Conservation (phyloP, 1,140 invertebrate species). For the Lucilia cuprina region DNA sequence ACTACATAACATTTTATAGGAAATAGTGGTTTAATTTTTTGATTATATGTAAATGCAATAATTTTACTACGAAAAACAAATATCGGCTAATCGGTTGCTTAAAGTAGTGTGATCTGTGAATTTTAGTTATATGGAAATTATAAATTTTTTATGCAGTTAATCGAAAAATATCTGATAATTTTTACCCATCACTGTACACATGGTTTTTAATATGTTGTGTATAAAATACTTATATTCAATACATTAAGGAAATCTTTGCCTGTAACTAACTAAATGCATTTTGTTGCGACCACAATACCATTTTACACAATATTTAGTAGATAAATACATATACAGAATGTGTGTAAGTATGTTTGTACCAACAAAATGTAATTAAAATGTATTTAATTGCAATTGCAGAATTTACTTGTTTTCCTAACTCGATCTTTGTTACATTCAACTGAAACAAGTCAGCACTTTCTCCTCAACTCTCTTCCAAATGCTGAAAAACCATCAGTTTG, state of each 20-base stretch:
- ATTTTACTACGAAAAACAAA: too few relatives aligned
- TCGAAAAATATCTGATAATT: too few relatives aligned
- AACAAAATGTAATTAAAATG: conserved; percentile 4
- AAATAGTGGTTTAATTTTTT: too few relatives aligned
- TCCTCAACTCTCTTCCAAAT: not conserved
- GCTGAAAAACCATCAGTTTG: not conserved
- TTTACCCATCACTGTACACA: too few relatives aligned
- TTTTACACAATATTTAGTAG: not conserved
- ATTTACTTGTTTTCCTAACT: conserved; percentile 1
- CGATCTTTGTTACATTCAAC: not conserved
- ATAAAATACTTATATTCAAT: too few relatives aligned
- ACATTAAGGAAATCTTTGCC: not conserved
- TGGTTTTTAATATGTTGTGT: too few relatives aligned
- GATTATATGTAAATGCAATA: too few relatives aligned
- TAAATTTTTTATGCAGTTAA: too few relatives aligned
- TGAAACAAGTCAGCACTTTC: not conserved
- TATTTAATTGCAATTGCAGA: conserved; percentile 12
- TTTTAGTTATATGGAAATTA: too few relatives aligned
- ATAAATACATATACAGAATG: not conserved
- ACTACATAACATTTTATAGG: too few relatives aligned
- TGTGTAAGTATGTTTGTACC: not conserved
- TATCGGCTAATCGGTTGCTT: too few relatives aligned
- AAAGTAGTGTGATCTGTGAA: too few relatives aligned
- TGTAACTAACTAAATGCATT: not conserved
- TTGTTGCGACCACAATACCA: not conserved